phyloP scores from a whole-genome alignment of 2,113 vertebrate species.

The Erythrocercus mccallii region DNA sequence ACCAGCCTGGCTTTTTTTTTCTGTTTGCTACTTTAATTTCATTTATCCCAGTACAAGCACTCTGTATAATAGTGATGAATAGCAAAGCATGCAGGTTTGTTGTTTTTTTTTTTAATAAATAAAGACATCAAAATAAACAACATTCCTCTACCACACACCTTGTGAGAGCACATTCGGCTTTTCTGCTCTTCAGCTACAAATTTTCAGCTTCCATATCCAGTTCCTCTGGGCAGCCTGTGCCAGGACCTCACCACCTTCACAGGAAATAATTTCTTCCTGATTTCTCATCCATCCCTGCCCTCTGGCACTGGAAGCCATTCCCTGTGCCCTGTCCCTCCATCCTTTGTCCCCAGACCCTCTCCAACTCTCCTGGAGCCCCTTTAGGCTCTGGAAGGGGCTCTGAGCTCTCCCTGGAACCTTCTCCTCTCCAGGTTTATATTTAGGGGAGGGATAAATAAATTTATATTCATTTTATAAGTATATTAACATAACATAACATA shows the following conservation, averaged over 20 bases:
- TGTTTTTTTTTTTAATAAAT: not conserved
- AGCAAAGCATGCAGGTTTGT: not conserved
- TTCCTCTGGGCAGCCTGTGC: not conserved
- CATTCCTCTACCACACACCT: not conserved
- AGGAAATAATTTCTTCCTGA: not conserved
- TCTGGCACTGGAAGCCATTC: not conserved
- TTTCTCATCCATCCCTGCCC: not conserved
- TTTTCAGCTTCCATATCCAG: not conserved
- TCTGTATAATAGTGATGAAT: not conserved
- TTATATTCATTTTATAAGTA: no score
- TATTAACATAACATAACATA: no score
- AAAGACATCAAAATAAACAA: slow-evolving; percentile 16
- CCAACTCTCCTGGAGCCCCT: not conserved
- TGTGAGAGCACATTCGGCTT: not conserved
- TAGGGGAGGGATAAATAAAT: not conserved
- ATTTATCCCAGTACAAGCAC: not conserved
- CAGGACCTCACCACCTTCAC: not conserved
- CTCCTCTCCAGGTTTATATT: not conserved
- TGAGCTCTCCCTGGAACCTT: not conserved
- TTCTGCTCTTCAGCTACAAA: not conserved
- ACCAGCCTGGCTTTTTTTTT: not conserved
- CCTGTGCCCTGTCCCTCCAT: not conserved
- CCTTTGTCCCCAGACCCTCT: not conserved
- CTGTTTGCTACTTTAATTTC: slow-evolving; percentile 7
- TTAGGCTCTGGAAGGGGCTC: not conserved